Evolutionary conservation across 2,113 vertebrate species (phyloP), one percentile per base, ranked within the genome.

Genomic region (Hypomesus transpacificus): DNA sequence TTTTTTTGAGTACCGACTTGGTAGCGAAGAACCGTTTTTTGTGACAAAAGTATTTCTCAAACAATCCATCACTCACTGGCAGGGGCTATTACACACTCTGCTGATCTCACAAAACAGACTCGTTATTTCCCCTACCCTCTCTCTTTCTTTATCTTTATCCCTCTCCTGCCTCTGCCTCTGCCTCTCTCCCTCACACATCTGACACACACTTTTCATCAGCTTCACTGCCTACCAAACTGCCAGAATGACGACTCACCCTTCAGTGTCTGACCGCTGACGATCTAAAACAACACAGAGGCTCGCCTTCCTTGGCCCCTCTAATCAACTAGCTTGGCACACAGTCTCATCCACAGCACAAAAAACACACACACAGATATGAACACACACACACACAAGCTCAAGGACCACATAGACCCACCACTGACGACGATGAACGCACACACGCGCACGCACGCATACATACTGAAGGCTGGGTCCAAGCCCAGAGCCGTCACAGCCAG

Each of bases 71-170:
- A 69, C 77, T 74, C 50, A n/a, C 52, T 53, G 51, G 73, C 16
- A 67, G 64, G 22, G 24, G 1, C 61, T 60, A 72, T 73, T 22
- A 68, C 58, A 68, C 66, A 71, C 63, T 59, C 50, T 1, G 2
- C 14, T 78, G 58, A 75, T 58, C 57, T 82, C 60, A 64, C 46
- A 66, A 39, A 28, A 39, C 13, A 17, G 56, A 81, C 54, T 63
- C 26, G 34, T 22, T 53, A 54, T 54, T 52, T 53, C 24, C 60
- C 16, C 70, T 20, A 61, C 11, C 0, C 54, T n/a, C 54, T 56
- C 54, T 56, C 54, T 56, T 20, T 56, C 17, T 56, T 20, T 56
- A 17, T 56, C 54, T 56, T 20, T 56, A 17, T 56, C 16, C 54
- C n/a, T 7, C n/a, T 20, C n/a, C 53, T 56, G 14, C n/a, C 53